These are phyloP conservation scores for Sinocyclocheilus anophthalmus DNA, from an alignment of 2,113 vertebrate genomes.

Conservation along the genomic window DNA sequence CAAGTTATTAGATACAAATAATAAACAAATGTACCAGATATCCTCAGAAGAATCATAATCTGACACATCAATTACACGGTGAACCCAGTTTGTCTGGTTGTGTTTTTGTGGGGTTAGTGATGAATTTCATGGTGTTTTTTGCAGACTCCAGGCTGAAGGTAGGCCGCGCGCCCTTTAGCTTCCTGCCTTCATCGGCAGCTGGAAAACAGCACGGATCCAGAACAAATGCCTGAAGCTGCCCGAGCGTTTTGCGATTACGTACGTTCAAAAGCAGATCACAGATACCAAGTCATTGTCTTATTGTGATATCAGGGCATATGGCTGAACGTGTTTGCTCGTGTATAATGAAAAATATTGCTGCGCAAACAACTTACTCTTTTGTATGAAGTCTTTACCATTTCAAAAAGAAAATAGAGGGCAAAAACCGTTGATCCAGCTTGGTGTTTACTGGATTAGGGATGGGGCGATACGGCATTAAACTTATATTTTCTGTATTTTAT, in stretches of 20 bases:
- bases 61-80: no score
- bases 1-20: neutral
- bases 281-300: neutral
- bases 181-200: conserved; percentile 91
- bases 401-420: no score
- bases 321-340: neutral
- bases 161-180: conserved; percentile 81
- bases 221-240: conserved; percentile 78
- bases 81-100: no score
- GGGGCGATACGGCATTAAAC: no score
- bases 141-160: conserved; percentile 85
- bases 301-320: neutral
- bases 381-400: neutral
- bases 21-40: neutral
- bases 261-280: conserved; percentile 60
- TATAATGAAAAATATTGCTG: neutral
- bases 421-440: no score
- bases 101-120: neutral
- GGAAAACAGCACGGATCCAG: conserved; percentile 83
- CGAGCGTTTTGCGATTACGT: conserved; percentile 85
- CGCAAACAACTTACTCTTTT: neutral
- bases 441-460: no score
- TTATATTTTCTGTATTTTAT: no score
- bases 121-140: conserved; percentile 38
- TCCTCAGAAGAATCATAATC: no score